Conservation (phyloP, 2,113 vertebrate genomes). For the Mustelus asterias region DNA sequence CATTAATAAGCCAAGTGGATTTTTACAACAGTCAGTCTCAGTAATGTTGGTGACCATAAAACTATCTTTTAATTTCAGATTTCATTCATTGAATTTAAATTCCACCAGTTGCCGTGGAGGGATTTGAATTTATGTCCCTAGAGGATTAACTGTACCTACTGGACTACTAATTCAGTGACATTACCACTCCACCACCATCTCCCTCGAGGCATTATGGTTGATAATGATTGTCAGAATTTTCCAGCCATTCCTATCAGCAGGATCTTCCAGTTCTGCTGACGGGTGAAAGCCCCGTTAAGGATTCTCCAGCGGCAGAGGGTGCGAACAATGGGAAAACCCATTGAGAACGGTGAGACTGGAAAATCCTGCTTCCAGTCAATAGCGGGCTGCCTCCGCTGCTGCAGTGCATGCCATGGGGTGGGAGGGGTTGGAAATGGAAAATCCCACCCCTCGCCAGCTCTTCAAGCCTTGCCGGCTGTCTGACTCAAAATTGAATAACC, state of each 20-base stretch:
- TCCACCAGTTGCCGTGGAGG: not conserved
- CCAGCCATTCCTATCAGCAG: too few relatives aligned
- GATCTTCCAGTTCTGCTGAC: too few relatives aligned
- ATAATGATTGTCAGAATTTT: too few relatives aligned
- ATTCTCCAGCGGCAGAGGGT: too few relatives aligned
- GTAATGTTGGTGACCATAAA: too few relatives aligned
- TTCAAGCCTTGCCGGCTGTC: not conserved
- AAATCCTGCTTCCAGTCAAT: too few relatives aligned
- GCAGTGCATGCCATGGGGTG: too few relatives aligned
- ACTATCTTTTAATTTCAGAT: not conserved
- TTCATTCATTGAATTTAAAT: not conserved
- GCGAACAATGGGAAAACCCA: too few relatives aligned
- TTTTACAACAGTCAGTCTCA: not conserved
- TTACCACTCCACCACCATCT: not conserved
- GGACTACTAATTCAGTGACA: not conserved
- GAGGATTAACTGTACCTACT: not conserved
- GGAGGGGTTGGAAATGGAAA: not conserved
- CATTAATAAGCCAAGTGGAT: not conserved
- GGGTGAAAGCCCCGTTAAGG: too few relatives aligned
- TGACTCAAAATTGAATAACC: not conserved
- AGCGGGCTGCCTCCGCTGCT: too few relatives aligned
- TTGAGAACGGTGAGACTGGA: too few relatives aligned
- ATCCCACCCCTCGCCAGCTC: not conserved
- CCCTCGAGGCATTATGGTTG: too few relatives aligned
- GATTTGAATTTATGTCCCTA: not conserved